Percentiles rank a stretch among this genome's conserved stretches.
phyloP scores from a whole-genome alignment of 2,113 vertebrate genomes.

The Cololabis saira region DNA sequence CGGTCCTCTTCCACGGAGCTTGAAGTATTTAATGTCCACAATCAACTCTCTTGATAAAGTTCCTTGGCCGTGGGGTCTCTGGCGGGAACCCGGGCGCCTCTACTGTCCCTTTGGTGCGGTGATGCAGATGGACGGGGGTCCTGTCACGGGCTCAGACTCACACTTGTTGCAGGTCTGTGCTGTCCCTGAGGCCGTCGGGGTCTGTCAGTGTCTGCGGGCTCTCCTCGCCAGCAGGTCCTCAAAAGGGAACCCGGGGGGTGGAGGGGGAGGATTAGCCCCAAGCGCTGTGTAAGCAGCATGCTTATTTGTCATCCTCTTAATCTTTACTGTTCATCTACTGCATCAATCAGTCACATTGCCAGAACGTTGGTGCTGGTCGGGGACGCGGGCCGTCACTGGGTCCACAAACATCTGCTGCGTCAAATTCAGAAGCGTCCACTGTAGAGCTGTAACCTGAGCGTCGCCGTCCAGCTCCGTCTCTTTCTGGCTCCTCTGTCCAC shows the following conservation, averaged over 20 bases:
- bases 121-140: slow-evolving; percentile 41
- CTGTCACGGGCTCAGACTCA: slow-evolving; percentile 30
- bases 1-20: slow-evolving; percentile 14
- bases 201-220: slow-evolving; percentile 64
- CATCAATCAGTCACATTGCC: slow-evolving; percentile 87
- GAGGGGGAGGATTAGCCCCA: slow-evolving; percentile 81
- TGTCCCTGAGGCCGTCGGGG: slow-evolving; percentile 31
- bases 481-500: slow-evolving; percentile 32
- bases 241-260: slow-evolving; percentile 64
- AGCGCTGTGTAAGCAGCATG: slow-evolving; percentile 88
- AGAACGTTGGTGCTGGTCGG: slow-evolving; percentile 61
- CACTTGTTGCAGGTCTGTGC: slow-evolving; percentile 54
- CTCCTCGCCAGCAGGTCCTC: slow-evolving; percentile 80
- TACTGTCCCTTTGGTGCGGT: slow-evolving; percentile 22
- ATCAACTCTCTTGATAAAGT: background rate
- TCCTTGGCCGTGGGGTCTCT: slow-evolving; percentile 7
- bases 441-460: slow-evolving; percentile 80
- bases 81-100: slow-evolving; percentile 50
- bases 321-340: slow-evolving; percentile 91
- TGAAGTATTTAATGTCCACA: background rate
- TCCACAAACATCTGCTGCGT: background rate
- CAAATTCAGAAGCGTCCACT: too few relatives aligned
- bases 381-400: background rate
- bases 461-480: slow-evolving; percentile 37
- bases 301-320: slow-evolving; percentile 93